These are phyloP conservation scores for Perodicticus potto DNA, from an alignment of 2,797 vertebrate species.

Conservation along the genomic window DNA sequence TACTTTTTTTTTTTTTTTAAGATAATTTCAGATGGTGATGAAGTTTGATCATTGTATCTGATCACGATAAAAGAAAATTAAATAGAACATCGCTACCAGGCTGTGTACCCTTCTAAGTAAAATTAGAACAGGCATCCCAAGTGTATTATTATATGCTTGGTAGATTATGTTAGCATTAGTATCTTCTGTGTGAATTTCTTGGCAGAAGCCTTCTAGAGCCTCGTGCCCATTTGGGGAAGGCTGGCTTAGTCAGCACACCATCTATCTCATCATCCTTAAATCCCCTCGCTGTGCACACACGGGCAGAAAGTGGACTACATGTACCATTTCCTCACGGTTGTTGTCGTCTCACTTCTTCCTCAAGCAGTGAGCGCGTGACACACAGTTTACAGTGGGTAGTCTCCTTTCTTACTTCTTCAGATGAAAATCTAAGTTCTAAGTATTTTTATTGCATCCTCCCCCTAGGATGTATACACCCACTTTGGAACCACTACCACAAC, in stretches of 20 bases:
- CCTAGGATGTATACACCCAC: neutral
- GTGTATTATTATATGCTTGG: neutral
- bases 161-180: neutral
- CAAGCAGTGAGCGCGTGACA: neutral
- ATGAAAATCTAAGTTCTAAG: neutral
- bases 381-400: neutral
- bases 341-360: neutral
- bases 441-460: neutral
- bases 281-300: neutral
- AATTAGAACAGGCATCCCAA: neutral
- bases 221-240: neutral
- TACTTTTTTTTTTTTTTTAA: neutral
- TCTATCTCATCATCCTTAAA: neutral
- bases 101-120: neutral
- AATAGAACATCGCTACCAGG: neutral
- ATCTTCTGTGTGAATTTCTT: neutral
- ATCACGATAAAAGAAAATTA: constrained; percentile 11
- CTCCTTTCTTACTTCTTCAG: constrained; percentile 28
- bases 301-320: neutral
- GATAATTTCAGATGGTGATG: constrained; percentile 1
- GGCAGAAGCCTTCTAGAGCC: neutral
- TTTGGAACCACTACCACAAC: too few species aligned
- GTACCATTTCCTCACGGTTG: neutral
- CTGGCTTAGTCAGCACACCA: neutral
- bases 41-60: neutral